Evolutionary conservation across 2,113 vertebrate species (phyloP), one percentile per base, ranked within the genome.

Genomic region (Manacus vitellinus): DNA sequence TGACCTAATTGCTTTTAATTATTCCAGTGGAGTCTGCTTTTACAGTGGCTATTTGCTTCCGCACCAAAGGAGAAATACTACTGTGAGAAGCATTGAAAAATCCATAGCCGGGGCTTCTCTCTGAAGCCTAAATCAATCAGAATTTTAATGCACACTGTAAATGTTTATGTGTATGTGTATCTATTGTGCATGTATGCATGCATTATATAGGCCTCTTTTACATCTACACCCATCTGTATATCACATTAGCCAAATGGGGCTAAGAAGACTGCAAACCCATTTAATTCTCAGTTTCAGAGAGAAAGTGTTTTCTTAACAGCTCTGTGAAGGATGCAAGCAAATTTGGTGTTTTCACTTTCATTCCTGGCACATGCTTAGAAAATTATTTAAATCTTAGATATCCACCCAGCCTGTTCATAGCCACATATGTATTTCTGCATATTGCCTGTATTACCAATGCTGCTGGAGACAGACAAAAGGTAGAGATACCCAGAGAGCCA

Each of bases 1-100:
- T 80, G 91, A 96, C 95, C 94, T 95, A 96, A 97, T 92, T 89
- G 85, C 88, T 97, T 97, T 97, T 97, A 97, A 97, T 97, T 96
- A 96, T 96, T 97, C 67, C 73, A 92, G 67, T 9, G 46, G 89
- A 96, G 85, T 80, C 75, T 93, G 92, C 85, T 95, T 93, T 95
- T 92, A 94, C 79, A 68, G 93, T 58, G 93, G 92, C 66, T 84
- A 84, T 82, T 94, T 88, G 86, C 90, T 79, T 89, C 47, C 88
- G 74, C 61, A 79, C 92, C 82, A 76, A 93, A 81, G 55, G 73
- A 93, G 66, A 94, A 95, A 97, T 83, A 94, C 62, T 72, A 81
- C 82, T 75, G 73, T 14, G 73, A 83, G 91, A 87, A 75, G 79
- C 87, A 87, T 1, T 70, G 85, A 92, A 91, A 97, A 97, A 97